Evolutionary conservation across 1,140 invertebrate species (phyloP), one percentile per base, ranked within the genome.

Genomic region (Hestina assimilis): DNA sequence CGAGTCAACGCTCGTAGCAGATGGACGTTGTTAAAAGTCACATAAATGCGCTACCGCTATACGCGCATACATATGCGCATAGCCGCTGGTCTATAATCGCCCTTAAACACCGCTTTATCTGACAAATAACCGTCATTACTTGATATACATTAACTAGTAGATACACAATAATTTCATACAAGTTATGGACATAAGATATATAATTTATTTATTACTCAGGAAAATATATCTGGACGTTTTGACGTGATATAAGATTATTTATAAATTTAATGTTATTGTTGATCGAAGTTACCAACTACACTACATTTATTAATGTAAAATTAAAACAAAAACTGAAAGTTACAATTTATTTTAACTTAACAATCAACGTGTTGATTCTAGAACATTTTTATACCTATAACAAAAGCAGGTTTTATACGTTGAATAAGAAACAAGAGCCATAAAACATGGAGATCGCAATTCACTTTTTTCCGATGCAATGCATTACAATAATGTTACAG

Each of bases 401-500:
- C 31, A 35, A 28, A n/a, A 6, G n/a, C 31, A 14, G 8, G 3
- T 35, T 6, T 35, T 6, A 15, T 7, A 35, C 24, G 31, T 7
- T 35, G 31, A 35, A 0, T 35, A 14, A 12, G 0, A 15, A 35
- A 12, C 14, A 14, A 6, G 5, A 33, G 4, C 1, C 2, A 33
- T 14, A 35, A 12, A 35, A 35, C 6, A n/a, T 7, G 7, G 14
- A 4, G 6, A 35, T 35, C 9, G 14, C 7, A 14, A 35, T 35
- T 14, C n/a, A 42, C 8, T 46, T 46, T 40, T 46, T 46, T 11
- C 21, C 12, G 1, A 26, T 1, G 26, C 43, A 46, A 19, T 19
- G 17, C 11, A n/a, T 23, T 21, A 48, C 12, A 17, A 21, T 11
- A 48, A 12, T 40, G 23, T 50, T 50, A 40, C 47, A 95, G 94